A percentile compares a stretch with the other conserved stretches of the same genome.
Conservation (phyloP, 2,888 invertebrate genomes). For the Xylocampa areola region DNA sequence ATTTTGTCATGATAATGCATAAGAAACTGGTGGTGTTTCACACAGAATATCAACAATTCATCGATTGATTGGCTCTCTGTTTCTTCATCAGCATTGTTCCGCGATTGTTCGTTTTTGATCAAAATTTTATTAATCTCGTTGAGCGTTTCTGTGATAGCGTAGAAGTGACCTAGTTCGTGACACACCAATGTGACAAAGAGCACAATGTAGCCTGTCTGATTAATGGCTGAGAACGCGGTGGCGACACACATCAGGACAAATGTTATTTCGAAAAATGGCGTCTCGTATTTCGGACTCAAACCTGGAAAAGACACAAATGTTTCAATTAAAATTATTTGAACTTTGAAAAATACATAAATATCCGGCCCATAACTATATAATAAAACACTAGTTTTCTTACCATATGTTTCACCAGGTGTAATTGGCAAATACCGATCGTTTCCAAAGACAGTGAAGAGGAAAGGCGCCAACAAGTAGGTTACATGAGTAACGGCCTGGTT, state of each 20-base stretch:
- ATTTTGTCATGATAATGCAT: slow-evolving; percentile 68
- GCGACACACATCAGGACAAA: slow-evolving; percentile 67
- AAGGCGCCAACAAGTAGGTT: slow-evolving; percentile 68
- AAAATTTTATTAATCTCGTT: slow-evolving; percentile 60
- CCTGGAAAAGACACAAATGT: slow-evolving; percentile 60
- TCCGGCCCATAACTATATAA: too few relatives aligned
- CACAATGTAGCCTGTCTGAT: slow-evolving; percentile 77
- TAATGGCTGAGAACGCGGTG: slow-evolving; percentile 73
- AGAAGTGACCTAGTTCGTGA: slow-evolving; percentile 75
- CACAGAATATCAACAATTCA: slow-evolving; percentile 67
- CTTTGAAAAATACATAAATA: too few relatives aligned
- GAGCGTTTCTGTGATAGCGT: slow-evolving; percentile 70
- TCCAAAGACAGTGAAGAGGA: slow-evolving; percentile 69
- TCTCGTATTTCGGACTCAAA: slow-evolving; percentile 70
- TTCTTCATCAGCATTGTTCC: slow-evolving; percentile 18
- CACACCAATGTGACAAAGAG: slow-evolving; percentile 71
- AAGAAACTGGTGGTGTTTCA: slow-evolving; percentile 74
- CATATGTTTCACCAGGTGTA: slow-evolving; percentile 72
- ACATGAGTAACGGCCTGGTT: slow-evolving; percentile 69
- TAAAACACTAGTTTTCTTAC: slow-evolving; percentile 54
- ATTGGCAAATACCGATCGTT: slow-evolving; percentile 70
- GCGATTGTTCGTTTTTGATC: slow-evolving; percentile 26
- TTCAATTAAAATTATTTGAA: too few relatives aligned
- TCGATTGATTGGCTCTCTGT: slow-evolving; percentile 46
- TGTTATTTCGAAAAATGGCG: slow-evolving; percentile 71